Base-by-base conservation (phyloP, 1,140 invertebrate species). In the Diachasma alloeum region DNA sequence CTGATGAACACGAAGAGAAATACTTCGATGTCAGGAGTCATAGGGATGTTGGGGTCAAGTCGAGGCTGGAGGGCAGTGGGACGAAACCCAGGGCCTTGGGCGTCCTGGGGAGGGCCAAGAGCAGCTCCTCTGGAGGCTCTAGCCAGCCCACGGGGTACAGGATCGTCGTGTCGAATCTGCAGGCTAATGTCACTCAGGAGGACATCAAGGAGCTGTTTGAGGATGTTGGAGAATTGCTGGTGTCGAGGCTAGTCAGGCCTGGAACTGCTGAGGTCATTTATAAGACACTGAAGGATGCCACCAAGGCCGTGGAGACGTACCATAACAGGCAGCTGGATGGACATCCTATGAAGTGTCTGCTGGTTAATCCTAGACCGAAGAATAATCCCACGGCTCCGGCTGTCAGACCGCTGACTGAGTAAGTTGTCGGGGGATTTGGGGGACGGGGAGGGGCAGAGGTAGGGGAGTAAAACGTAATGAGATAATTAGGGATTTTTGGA, bases 151-250 rank as follows among this genome's bases (percentile, higher is more conserved):
- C 91, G 11, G 95, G 95, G 76, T 95, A 93, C 83, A 91, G 95
- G 82, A 95, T 96, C 82, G 93, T 96, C 77, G 95, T 98, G 0
- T 96, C 96, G 72, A 98, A 97, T 91, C 91, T 98, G 63, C 94
- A 96, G 81, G 90, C 92, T 1, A 94, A 93, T 80, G 97, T 97
- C 0, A 96, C 95, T 6, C 94, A 95, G 79, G 94, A 96, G 82
- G 97, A 98, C 89, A 96, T 98, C 79, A 93, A 95, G 93, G 97
- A 98, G 90, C 90, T 98, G 63, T 98, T 98, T 91, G 96, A 96
- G 84, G 96, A 97, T 84, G 94, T 98, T 75, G 97, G 97, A 11
- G 93, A 95, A 63, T 91, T 98, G 83, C 88, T 96, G 46, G 93
- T 94, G 78, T 96, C 96, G 1, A 92, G 94, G 81, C 90, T 98